These are phyloP conservation scores for Mythimna albipuncta DNA, from an alignment of 2,888 invertebrate genomes.

Conservation along the genomic window DNA sequence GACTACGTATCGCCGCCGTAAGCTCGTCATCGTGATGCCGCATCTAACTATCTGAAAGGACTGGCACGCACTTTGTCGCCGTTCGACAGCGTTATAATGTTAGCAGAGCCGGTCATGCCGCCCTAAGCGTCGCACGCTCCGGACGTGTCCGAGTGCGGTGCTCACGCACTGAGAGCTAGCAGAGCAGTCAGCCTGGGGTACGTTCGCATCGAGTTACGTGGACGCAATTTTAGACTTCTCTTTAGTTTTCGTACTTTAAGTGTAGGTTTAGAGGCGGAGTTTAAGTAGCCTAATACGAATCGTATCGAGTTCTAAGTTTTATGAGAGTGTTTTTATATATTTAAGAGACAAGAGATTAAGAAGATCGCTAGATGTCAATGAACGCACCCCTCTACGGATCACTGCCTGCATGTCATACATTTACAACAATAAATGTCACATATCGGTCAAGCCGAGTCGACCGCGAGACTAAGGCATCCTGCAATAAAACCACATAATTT, in stretches of 20 bases:
- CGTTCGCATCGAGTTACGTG: conserved; percentile 57
- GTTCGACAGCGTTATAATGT: conserved; percentile 72
- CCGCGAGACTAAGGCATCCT: conserved; percentile 59
- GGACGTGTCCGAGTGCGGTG: conserved; percentile 37
- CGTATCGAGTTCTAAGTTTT: conserved; percentile 44
- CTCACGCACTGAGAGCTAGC: conserved; percentile 32
- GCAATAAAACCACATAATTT: conserved; percentile 71
- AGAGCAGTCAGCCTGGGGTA: conserved; percentile 43
- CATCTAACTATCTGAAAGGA: conserved; percentile 86
- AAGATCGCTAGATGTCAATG: conserved; percentile 45
- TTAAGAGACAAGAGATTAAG: conserved; percentile 35
- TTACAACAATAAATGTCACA: conserved; percentile 38
- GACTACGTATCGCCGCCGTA: conserved; percentile 79
- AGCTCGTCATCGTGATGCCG: conserved; percentile 76
- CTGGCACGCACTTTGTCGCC: conserved; percentile 84
- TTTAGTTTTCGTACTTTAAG: conserved; percentile 40
- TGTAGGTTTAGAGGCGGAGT: conserved; percentile 53
- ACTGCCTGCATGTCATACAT: conserved; percentile 51
- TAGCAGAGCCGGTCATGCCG: conserved; percentile 47
- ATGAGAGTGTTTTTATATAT: conserved; percentile 38
- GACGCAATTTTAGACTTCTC: conserved; percentile 50
- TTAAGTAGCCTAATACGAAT: conserved; percentile 53
- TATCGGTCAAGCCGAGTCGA: conserved; percentile 54
- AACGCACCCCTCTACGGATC: conserved; percentile 62
- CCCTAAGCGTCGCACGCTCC: conserved; percentile 44